phyloP scores from a whole-genome alignment of 2,113 vertebrate genomes.

The Callaeas wilsoni region DNA sequence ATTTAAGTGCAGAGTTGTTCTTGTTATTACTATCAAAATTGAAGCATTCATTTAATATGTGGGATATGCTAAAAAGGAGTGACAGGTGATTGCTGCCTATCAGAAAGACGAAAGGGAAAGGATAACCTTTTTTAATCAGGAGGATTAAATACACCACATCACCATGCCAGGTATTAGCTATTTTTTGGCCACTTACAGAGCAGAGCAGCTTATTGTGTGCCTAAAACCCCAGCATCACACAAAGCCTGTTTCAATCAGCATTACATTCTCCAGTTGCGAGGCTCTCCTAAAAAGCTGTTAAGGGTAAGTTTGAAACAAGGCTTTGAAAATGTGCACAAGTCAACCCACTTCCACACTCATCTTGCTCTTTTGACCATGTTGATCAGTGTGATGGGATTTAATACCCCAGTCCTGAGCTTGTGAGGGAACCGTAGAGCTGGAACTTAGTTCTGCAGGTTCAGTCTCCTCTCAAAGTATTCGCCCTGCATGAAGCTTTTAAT shows the following conservation, averaged over 20 bases:
- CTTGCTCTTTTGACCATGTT: neutral
- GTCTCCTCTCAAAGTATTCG: constrained; percentile 23
- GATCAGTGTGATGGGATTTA: neutral
- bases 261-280: neutral
- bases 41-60: neutral
- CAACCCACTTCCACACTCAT: neutral
- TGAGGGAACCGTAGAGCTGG: neutral
- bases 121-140: neutral
- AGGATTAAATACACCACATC: neutral
- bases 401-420: neutral
- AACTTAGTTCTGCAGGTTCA: neutral
- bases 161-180: neutral
- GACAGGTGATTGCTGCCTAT: neutral
- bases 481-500: constrained; percentile 37
- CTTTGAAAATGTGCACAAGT: neutral
- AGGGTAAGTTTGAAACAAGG: neutral
- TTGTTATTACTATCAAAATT: neutral
- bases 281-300: neutral
- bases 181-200: neutral
- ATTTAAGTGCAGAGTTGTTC: neutral
- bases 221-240: neutral
- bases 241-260: neutral
- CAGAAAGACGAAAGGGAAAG: neutral
- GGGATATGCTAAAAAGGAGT: neutral
- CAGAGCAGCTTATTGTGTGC: neutral